A percentile compares a stretch with the other conserved stretches of the same genome.
Conservation (phyloP, 2,888 invertebrate genomes). For the Unio delphinus region DNA sequence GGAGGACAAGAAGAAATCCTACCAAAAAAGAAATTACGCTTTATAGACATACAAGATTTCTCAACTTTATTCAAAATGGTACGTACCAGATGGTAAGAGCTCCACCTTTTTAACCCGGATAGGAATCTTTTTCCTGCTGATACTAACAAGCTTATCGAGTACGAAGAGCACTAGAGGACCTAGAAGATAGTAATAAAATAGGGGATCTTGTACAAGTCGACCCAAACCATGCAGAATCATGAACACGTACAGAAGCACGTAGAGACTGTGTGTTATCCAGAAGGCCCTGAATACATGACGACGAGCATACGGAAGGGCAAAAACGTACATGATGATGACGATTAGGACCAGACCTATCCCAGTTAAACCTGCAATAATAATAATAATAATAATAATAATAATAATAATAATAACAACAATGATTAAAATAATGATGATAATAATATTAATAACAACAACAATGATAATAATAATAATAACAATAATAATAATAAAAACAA, state of each 20-base stretch:
- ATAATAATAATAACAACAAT: too few species aligned
- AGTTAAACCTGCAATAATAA: constrained; percentile 72
- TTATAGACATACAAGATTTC: too few species aligned
- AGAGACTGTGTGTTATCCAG: constrained; percentile 77
- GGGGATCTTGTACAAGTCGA: constrained; percentile 75
- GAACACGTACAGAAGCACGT: constrained; percentile 76
- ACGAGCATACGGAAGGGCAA: constrained; percentile 75
- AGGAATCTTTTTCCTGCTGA: constrained; percentile 76
- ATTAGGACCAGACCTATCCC: constrained; percentile 75
- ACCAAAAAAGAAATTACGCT: too few species aligned
- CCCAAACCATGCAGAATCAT: constrained; percentile 77
- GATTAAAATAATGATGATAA: too few species aligned
- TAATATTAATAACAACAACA: too few species aligned
- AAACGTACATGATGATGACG: constrained; percentile 75
- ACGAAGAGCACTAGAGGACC: constrained; percentile 76
- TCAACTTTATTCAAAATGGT: too few species aligned
- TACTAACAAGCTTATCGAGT: constrained; percentile 76
- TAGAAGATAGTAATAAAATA: constrained; percentile 75
- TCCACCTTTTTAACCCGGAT: constrained; percentile 76
- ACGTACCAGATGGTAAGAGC: constrained; percentile 76
- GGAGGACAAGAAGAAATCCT: too few species aligned
- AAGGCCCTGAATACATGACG: constrained; percentile 76
- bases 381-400: too few species aligned
- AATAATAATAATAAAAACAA: too few species aligned
- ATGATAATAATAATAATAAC: too few species aligned